phyloP scores from a whole-genome alignment of 53 echinoderm and acorn worm genomes.

The Echinometra lucunter region DNA sequence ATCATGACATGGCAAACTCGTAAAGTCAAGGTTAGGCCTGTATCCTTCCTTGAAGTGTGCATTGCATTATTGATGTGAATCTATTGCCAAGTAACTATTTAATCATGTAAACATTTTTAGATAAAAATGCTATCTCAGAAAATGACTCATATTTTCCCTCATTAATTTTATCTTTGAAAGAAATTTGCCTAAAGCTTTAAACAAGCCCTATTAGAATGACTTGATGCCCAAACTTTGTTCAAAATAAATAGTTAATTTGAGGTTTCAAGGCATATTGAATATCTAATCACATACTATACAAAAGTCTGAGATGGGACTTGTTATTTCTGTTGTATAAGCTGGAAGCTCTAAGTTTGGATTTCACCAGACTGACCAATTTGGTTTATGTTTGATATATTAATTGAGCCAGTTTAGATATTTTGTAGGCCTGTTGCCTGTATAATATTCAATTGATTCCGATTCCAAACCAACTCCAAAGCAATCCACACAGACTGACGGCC shows the following conservation, averaged over 20 bases:
- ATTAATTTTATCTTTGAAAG: background rate
- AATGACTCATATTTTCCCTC: background rate
- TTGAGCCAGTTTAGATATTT: no score
- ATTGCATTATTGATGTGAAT: background rate
- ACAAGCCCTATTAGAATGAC: background rate
- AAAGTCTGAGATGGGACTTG: background rate
- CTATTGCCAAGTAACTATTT: background rate
- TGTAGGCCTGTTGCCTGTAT: no score
- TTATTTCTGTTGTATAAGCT: background rate
- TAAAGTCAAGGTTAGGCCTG: constrained; percentile 1
- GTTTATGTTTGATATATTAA: background rate
- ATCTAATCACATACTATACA: no score
- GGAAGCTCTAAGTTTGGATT: background rate
- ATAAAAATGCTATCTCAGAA: background rate
- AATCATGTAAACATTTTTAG: background rate
- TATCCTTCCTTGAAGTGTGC: constrained; percentile 26
- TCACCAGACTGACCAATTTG: background rate
- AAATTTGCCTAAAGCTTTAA: background rate
- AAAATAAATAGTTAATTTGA: no score
- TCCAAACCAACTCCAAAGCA: no score
- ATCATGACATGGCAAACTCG: constrained; percentile 36
- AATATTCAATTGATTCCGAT: no score
- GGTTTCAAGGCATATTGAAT: background rate
- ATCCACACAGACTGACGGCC: no score
- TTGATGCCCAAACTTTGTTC: background rate